phyloP scores from a whole-genome alignment of 2,888 invertebrate genomes.

The Diplazon laetatorius region DNA sequence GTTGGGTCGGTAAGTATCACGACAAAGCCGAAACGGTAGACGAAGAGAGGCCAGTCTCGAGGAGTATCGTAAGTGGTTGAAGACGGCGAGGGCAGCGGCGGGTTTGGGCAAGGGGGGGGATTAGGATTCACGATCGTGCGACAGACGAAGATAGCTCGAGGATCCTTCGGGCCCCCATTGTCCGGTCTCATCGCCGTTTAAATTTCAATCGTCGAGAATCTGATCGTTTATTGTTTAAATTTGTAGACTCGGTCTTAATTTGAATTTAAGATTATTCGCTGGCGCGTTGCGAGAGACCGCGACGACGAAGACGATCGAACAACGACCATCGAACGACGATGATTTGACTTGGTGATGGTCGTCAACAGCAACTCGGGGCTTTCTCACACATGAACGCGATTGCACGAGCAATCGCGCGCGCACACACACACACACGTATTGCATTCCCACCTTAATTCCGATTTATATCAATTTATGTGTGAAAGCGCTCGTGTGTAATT shows the following conservation, averaged over 20 bases:
- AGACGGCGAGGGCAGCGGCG: slow-evolving; percentile 22
- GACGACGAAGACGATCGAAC: slow-evolving; percentile 64
- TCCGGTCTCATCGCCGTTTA: slow-evolving; percentile 76
- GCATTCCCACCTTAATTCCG: too few relatives aligned
- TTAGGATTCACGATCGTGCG: slow-evolving; percentile 26
- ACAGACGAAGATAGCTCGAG: slow-evolving; percentile 40
- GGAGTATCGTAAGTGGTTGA: too few relatives aligned
- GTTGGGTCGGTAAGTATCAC: too few relatives aligned
- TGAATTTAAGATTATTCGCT: slow-evolving; percentile 81
- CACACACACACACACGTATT: too few relatives aligned
- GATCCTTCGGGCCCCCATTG: slow-evolving; percentile 73
- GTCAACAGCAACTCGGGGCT: slow-evolving; percentile 66
- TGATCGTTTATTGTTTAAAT: slow-evolving; percentile 81
- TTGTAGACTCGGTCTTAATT: slow-evolving; percentile 81
- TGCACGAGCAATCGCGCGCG: too few relatives aligned
- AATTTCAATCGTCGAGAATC: slow-evolving; percentile 80
- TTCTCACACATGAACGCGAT: slow-evolving; percentile 33
- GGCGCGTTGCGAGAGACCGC: slow-evolving; percentile 78
- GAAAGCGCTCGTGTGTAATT: too few relatives aligned
- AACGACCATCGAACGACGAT: slow-evolving; percentile 67
- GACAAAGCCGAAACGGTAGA: not conserved
- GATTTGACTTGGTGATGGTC: slow-evolving; percentile 81
- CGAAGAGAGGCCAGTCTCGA: not conserved
- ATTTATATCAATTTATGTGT: too few relatives aligned
- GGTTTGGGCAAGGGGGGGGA: not conserved